A percentile compares a stretch with the other conserved stretches of the same genome.
These are phyloP conservation scores for Burhinus oedicnemus DNA, from an alignment of 2,113 vertebrate species.

Conservation along the genomic window DNA sequence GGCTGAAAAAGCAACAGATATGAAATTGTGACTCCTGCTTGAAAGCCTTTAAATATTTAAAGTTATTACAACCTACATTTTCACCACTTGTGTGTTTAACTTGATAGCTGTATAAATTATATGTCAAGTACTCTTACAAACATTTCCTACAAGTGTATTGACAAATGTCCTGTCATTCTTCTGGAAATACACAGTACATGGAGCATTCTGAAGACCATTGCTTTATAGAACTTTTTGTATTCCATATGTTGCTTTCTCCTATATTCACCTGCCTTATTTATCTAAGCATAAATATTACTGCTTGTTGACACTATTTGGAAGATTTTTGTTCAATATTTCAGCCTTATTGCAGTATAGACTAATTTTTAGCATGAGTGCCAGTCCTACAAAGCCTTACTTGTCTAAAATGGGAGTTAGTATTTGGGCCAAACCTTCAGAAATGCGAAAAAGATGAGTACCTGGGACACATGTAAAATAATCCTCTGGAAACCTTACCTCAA, in stretches of 20 bases:
- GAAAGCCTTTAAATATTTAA: conserved; percentile 69
- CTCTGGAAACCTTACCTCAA: neutral
- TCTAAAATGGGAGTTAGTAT: neutral
- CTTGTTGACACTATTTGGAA: neutral
- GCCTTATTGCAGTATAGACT: neutral
- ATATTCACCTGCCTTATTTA: conserved; percentile 48
- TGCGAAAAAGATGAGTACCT: neutral
- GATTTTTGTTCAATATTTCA: neutral
- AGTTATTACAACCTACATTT: conserved; percentile 38
- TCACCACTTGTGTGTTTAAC: conserved; percentile 58
- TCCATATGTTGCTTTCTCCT: conserved; percentile 43
- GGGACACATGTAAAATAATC: neutral
- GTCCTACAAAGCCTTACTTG: neutral
- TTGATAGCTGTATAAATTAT: conserved; percentile 63
- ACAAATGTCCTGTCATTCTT: conserved; percentile 60
- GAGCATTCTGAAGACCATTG: conserved; percentile 52
- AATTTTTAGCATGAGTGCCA: neutral
- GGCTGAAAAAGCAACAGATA: conserved; percentile 21
- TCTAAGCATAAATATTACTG: conserved; percentile 52
- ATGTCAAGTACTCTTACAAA: conserved; percentile 39
- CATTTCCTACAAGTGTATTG: conserved; percentile 47
- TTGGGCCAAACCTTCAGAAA: neutral
- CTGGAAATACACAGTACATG: conserved; percentile 29
- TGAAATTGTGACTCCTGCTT: conserved; percentile 11
- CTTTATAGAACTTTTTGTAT: conserved; percentile 22